Evolutionary conservation across 2,113 vertebrate genomes (phyloP).

Genomic region (Thalassarche chlororhynchos): DNA sequence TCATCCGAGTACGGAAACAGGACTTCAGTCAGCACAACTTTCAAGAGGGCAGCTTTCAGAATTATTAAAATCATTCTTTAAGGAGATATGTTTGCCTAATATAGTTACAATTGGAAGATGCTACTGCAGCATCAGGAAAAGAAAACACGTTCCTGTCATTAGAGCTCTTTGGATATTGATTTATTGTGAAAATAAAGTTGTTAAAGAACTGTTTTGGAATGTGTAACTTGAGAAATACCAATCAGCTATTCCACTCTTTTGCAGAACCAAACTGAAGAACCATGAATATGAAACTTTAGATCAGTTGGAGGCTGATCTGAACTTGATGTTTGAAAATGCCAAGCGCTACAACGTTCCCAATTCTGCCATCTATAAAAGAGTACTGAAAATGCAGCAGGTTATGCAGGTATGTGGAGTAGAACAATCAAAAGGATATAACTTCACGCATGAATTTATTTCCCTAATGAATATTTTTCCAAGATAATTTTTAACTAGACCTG

Average conservation of each 20-base stretch:
- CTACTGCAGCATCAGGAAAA: neutral
- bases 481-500: neutral
- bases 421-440: neutral
- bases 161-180: neutral
- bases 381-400: conserved; percentile 94
- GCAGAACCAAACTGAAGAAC: conserved; percentile 94
- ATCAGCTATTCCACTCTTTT: neutral
- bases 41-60: neutral
- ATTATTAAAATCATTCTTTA: neutral
- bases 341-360: conserved; percentile 97
- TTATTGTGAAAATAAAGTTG: neutral
- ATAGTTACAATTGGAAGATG: neutral
- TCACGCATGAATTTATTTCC: neutral
- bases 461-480: neutral
- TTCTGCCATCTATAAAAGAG: conserved; percentile 96
- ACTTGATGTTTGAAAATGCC: conserved; percentile 97
- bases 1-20: neutral
- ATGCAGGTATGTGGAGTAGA: conserved; percentile 85
- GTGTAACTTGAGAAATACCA: neutral
- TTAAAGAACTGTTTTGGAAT: neutral
- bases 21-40: neutral
- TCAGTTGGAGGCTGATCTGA: conserved; percentile 91
- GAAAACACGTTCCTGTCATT: fast-evolving
- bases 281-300: conserved; percentile 95
- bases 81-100: neutral